These are phyloP conservation scores for Isotomurus palustris DNA, from an alignment of 2,888 invertebrate genomes.

Conservation along the genomic window DNA sequence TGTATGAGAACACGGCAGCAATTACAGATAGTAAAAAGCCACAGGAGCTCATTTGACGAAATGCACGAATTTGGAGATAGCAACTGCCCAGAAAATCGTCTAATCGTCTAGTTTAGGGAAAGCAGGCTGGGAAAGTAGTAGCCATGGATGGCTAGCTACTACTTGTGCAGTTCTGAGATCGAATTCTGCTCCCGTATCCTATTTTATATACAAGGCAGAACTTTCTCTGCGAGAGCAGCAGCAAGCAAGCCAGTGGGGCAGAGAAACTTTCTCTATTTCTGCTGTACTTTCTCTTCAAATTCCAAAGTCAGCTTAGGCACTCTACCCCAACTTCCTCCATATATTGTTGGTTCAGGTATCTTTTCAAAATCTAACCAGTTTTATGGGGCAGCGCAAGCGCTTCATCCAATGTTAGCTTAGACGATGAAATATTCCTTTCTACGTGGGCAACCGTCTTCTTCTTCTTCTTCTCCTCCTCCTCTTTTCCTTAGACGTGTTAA, in stretches of 20 bases:
- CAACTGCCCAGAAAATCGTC: too few species aligned
- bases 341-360: too few species aligned
- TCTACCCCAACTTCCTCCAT: too few species aligned
- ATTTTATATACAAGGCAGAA: constrained; percentile 22
- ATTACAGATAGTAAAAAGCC: too few species aligned
- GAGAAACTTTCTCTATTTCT: too few species aligned
- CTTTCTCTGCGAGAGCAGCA: constrained; percentile 1
- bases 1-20: too few species aligned
- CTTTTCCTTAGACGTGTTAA: background rate
- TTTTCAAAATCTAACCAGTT: too few species aligned
- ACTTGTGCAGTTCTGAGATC: constrained; percentile 41
- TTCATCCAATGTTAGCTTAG: too few species aligned
- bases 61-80: too few species aligned
- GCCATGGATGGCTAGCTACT: constrained; percentile 46
- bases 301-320: too few species aligned
- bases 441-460: background rate
- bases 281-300: too few species aligned
- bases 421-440: constrained; percentile 1
- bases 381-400: constrained; percentile 37
- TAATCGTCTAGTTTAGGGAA: constrained; percentile 3
- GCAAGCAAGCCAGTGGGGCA: background rate
- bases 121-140: constrained; percentile 33
- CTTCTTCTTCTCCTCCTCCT: background rate
- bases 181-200: constrained; percentile 20
- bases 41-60: too few species aligned